phyloP scores from a whole-genome alignment of 2,113 vertebrate genomes.

The Carettochelys insculpta region DNA sequence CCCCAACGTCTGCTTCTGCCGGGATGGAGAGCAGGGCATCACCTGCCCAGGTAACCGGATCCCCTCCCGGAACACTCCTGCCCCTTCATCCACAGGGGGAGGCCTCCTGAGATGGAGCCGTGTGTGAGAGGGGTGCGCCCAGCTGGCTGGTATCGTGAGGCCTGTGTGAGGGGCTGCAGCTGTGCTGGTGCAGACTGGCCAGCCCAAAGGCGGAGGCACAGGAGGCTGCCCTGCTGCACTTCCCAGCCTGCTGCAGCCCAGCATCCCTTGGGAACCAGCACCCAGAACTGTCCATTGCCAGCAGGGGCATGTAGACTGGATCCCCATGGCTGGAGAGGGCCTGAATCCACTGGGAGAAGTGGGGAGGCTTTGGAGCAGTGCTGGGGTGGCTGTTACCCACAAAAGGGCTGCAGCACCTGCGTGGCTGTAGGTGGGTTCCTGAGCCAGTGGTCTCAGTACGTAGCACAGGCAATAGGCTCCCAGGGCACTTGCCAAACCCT shows the following conservation, averaged over 20 bases:
- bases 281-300: background rate
- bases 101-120: no score
- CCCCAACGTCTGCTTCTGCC: conserved; percentile 82
- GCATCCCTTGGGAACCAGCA: background rate
- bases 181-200: background rate
- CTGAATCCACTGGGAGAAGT: background rate
- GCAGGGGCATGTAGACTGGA: background rate
- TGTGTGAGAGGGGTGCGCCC: background rate
- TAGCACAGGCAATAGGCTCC: background rate
- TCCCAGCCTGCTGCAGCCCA: background rate
- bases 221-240: background rate
- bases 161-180: no score
- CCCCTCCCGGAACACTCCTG: background rate
- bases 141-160: background rate
- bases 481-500: background rate
- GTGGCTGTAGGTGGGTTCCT: background rate
- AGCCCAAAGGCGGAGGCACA: background rate
- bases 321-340: background rate
- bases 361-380: background rate
- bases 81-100: background rate
- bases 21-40: conserved; percentile 77
- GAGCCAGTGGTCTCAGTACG: no score
- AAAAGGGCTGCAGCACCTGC: background rate
- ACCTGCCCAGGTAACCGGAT: conserved; percentile 81
- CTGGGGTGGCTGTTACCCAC: background rate